Base-by-base conservation (phyloP, 2,113 vertebrate species). In the Eira barbara region DNA sequence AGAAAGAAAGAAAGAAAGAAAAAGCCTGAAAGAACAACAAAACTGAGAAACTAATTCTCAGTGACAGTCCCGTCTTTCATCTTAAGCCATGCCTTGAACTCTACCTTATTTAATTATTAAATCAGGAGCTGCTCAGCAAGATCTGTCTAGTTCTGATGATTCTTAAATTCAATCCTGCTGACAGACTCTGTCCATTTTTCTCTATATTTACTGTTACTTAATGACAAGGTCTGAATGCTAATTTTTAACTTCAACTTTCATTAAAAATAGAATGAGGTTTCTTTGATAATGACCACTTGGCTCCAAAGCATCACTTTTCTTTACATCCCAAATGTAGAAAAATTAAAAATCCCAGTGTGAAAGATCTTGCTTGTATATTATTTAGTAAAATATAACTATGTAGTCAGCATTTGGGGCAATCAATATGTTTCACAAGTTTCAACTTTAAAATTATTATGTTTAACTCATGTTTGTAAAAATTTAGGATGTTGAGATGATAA, bases 81-180 rank as follows among this genome's bases (percentile, higher is more conserved):
- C 99, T 98, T 94, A 97, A 98, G 98, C 98, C 99, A 97, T 97
- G 98, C 98, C 99, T 99, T 99, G 99, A 99, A 99, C 99, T 99
- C 98, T 98, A 98, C 98, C 98, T 98, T 98, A 98, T 99, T 99
- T 99, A 99, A 99, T 99, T 99, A 99, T 99, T 99, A 99, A 99
- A 99, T 98, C 99, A 98, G 98, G 98, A 98, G 98, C 98, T 97
- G 98, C 98, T 98, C 98, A 89, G 98, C 98, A 98, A 99, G 98
- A 98, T 98, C 98, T 97, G 98, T 98, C 99, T 98, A 88, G 97
- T 98, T 99, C 98, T 99, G 99, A 99, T 99, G 99, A 98, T 98
- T 99, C 98, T 99, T 99, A 99, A 99, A 99, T 99, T 98, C 98
- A 98, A 96, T 98, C 98, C 97, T 98, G 99, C 99, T 99, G 99